Percentiles rank a stretch among this genome's conserved stretches.
These are phyloP conservation scores for Brienomyrus brachyistius DNA, from an alignment of 2,113 vertebrate species.

Conservation along the genomic window DNA sequence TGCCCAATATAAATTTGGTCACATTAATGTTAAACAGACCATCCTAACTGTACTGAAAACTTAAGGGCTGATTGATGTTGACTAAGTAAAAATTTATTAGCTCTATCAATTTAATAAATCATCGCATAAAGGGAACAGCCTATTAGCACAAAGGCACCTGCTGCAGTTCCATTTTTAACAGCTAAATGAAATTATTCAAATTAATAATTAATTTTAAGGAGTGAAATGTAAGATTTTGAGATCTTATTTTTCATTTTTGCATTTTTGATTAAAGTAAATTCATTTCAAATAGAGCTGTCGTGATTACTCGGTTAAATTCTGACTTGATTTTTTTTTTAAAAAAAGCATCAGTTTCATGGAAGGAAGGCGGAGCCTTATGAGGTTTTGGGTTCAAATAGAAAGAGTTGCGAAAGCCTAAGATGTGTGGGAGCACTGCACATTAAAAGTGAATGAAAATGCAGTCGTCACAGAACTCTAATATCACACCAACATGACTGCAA, in stretches of 20 bases:
- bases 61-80: background rate
- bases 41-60: background rate
- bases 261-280: background rate
- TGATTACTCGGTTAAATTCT: background rate
- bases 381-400: background rate
- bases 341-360: background rate
- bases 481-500: background rate
- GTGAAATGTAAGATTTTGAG: background rate
- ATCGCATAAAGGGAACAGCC: background rate
- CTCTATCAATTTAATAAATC: background rate
- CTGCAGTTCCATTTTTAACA: background rate
- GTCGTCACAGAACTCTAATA: background rate
- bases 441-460: background rate
- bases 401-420: background rate
- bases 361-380: background rate
- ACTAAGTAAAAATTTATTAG: constrained; percentile 2
- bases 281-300: background rate
- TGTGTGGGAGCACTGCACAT: background rate
- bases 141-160: background rate
- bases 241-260: background rate
- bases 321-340: background rate
- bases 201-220: background rate
- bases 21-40: background rate
- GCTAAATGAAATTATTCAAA: background rate
- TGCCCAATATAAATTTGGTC: background rate